These are phyloP conservation scores for Eumacrocentrus americanus DNA, from an alignment of 2,888 invertebrate species.

Conservation along the genomic window DNA sequence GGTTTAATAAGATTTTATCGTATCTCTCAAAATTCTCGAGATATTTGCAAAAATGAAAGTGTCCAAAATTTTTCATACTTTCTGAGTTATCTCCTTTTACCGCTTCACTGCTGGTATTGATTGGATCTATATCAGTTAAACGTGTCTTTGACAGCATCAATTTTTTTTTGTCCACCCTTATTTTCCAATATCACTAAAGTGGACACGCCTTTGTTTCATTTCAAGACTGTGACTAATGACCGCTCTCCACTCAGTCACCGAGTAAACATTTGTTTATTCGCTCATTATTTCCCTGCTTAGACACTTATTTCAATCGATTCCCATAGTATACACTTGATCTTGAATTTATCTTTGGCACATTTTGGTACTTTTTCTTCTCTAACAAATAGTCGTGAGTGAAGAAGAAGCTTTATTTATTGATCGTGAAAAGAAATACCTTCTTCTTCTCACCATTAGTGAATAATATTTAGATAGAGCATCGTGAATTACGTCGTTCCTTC, in stretches of 20 bases:
- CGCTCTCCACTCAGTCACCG: background rate
- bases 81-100: no score
- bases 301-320: background rate
- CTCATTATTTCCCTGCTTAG: background rate
- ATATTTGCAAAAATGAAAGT: no score
- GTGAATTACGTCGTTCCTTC: background rate
- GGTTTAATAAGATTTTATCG: no score
- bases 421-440: background rate
- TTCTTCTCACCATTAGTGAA: background rate
- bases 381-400: background rate
- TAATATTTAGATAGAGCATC: background rate
- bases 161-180: background rate
- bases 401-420: background rate
- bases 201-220: slow-evolving; percentile 20
- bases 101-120: no score
- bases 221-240: background rate
- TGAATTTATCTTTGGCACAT: background rate
- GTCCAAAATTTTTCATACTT: no score
- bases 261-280: background rate
- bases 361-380: background rate
- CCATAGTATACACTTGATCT: background rate
- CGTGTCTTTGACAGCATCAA: background rate
- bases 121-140: background rate
- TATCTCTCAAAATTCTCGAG: no score
- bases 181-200: background rate